Conservation (phyloP, 1,140 invertebrate species). For the Andricus grossulariae region DNA sequence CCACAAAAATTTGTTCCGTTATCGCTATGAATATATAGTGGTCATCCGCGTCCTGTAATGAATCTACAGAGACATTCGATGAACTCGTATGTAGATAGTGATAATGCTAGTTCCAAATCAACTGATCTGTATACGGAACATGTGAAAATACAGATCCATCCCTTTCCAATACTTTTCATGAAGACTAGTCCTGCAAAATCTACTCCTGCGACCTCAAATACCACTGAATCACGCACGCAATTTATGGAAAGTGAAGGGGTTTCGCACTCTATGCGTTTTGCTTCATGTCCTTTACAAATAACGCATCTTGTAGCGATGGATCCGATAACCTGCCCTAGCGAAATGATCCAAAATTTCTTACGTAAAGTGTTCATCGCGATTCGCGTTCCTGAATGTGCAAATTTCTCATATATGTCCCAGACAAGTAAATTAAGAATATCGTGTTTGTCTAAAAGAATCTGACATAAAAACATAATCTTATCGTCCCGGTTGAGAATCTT, state of each 20-base stretch:
- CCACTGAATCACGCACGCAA: conserved; percentile 46
- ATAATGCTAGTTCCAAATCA: not conserved
- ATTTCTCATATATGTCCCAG: conserved; percentile 48
- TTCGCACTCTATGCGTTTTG: no score
- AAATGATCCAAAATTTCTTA: conserved; percentile 51
- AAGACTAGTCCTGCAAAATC: conserved; percentile 56
- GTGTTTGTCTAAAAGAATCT: conserved; percentile 57
- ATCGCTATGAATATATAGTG: no score
- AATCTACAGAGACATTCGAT: no score
- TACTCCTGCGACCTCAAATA: no score
- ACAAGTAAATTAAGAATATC: conserved; percentile 45
- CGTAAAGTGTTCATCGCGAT: conserved; percentile 47
- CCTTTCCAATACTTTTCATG: conserved; percentile 45
- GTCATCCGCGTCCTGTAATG: no score
- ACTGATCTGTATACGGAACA: conserved; percentile 48
- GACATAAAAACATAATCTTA: conserved; percentile 49
- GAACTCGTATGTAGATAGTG: no score
- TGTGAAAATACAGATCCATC: conserved; percentile 56
- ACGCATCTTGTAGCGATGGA: conserved; percentile 42
- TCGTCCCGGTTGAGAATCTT: conserved; percentile 52
- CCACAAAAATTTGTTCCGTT: no score
- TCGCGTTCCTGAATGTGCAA: conserved; percentile 50
- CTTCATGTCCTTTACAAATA: no score
- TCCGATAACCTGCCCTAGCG: conserved; percentile 46
- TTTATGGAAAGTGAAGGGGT: no score